Conservation (phyloP, 2,113 vertebrate genomes). For the Epinephelus cyanopodus region DNA sequence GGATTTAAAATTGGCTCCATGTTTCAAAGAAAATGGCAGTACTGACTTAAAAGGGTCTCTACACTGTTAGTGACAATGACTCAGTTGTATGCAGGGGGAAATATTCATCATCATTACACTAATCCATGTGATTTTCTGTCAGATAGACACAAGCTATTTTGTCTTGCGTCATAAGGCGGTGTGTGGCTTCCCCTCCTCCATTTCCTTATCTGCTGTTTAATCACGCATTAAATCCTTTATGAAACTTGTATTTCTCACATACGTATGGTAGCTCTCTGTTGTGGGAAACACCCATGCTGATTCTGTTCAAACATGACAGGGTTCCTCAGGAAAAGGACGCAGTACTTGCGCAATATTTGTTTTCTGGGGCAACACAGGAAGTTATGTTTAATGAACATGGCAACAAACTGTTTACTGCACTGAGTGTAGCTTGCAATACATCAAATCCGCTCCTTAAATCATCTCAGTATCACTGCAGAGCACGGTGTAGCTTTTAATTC, state of each 20-base stretch:
- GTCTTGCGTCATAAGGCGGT: constrained; percentile 27
- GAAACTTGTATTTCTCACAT: constrained; percentile 47
- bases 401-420: not conserved
- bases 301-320: not conserved
- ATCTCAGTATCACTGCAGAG: not conserved
- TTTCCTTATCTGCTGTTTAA: constrained; percentile 27
- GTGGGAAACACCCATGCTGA: not conserved
- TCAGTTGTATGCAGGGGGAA: not conserved
- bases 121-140: constrained; percentile 22
- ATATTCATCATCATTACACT: not conserved
- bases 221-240: constrained; percentile 21
- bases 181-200: constrained; percentile 22
- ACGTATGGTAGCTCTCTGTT: not conserved
- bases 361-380: not conserved
- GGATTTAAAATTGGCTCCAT: constrained; percentile 28
- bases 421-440: not conserved
- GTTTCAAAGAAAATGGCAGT: constrained; percentile 44
- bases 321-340: not conserved
- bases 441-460: not conserved
- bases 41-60: constrained; percentile 11
- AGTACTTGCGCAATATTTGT: not conserved
- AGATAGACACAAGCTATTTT: constrained; percentile 10
- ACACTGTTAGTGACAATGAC: constrained; percentile 34
- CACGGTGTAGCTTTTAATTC: not conserved
- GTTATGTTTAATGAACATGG: not conserved